Conservation (phyloP, 1,140 invertebrate genomes). For the Ditylenchus dipsaci region DNA sequence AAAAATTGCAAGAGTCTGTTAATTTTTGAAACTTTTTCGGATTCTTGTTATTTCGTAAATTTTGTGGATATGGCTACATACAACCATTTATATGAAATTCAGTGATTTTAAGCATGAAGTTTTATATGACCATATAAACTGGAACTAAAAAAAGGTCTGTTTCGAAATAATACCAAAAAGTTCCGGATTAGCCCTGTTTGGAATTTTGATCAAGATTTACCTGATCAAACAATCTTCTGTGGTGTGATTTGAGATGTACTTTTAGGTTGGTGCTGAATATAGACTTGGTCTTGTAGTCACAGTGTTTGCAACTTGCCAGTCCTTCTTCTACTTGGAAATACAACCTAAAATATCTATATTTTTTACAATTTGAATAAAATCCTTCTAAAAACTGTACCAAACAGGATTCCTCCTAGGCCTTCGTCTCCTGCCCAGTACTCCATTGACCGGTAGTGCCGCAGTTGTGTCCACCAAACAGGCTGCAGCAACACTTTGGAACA, state of each 20-base stretch:
- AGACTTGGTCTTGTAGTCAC: constrained; percentile 43
- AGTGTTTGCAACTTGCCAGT: constrained; percentile 38
- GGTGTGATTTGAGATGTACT: constrained; percentile 44
- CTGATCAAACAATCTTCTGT: constrained; percentile 44
- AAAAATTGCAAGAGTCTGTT: too few relatives aligned
- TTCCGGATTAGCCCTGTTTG: too few relatives aligned
- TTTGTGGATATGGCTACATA: too few relatives aligned
- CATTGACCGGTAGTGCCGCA: neutral
- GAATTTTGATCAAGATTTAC: constrained; percentile 6
- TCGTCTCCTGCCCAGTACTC: constrained; percentile 23
- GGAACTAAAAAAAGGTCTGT: too few relatives aligned
- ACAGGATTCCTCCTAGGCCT: constrained; percentile 39
- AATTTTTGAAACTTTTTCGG: too few relatives aligned
- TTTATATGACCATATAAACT: too few relatives aligned
- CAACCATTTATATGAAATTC: too few relatives aligned
- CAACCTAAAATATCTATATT: constrained; percentile 23
- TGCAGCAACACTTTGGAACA: neutral
- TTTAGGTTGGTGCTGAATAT: constrained; percentile 48
- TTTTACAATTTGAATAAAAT: too few relatives aligned
- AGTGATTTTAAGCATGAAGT: too few relatives aligned
- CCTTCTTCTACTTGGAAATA: constrained; percentile 47
- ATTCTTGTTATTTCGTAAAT: too few relatives aligned
- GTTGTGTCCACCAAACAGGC: neutral
- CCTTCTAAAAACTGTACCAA: too few relatives aligned
- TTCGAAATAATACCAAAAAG: too few relatives aligned